A percentile compares a stretch with the other conserved stretches of the same genome.
These are phyloP conservation scores for Panulirus ornatus DNA, from an alignment of 1,140 invertebrate genomes.

Conservation along the genomic window DNA sequence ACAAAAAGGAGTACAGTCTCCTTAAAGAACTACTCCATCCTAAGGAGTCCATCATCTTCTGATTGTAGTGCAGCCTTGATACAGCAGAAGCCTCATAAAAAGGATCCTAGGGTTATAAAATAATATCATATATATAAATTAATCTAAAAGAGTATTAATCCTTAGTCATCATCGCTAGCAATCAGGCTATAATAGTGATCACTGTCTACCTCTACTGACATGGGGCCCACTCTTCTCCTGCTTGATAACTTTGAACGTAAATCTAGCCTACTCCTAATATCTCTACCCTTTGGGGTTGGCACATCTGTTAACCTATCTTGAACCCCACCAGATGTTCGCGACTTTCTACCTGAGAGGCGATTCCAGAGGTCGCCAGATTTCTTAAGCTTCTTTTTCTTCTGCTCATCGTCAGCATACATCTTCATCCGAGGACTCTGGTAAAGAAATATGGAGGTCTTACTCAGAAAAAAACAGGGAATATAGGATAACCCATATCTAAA, in stretches of 20 bases:
- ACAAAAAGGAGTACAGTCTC: too few species aligned
- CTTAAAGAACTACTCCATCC: too few species aligned
- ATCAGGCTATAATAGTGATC: conserved; percentile 2
- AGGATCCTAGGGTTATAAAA: too few species aligned
- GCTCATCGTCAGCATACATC: conserved; percentile 72
- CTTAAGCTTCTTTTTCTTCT: conserved; percentile 61
- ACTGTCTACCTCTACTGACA: conserved; percentile 12
- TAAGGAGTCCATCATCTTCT: too few species aligned
- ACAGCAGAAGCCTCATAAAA: too few species aligned
- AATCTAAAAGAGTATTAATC: background rate
- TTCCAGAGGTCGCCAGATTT: background rate
- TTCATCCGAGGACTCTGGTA: conserved; percentile 66
- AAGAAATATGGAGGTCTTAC: background rate
- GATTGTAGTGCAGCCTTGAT: too few species aligned
- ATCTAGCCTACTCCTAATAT: background rate
- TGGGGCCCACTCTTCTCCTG: background rate
- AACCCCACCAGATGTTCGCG: background rate
- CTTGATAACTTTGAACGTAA: background rate
- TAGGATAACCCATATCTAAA: background rate
- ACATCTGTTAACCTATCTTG: background rate
- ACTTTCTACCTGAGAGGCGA: background rate
- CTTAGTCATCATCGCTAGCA: background rate
- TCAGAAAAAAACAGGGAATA: background rate
- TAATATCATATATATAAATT: too few species aligned
- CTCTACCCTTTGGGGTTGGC: background rate